Conservation (phyloP, 1,140 invertebrate species). For the Vollenhovia emeryi region DNA sequence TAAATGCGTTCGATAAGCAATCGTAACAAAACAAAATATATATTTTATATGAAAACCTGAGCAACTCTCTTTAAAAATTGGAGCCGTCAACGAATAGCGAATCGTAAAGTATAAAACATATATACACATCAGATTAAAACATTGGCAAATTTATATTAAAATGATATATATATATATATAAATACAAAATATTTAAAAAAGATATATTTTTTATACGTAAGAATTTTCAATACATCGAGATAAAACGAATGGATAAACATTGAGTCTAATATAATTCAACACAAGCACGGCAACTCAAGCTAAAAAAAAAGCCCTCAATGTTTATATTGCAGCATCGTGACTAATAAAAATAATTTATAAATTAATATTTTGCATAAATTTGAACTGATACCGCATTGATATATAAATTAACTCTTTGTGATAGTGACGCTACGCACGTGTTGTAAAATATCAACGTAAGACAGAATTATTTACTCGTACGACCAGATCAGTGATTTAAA, state of each 20-base stretch:
- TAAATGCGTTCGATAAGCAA: constrained; percentile 5
- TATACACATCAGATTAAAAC: background rate
- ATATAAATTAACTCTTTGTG: background rate
- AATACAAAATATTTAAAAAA: constrained; percentile 45
- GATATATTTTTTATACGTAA: background rate
- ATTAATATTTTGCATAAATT: constrained; percentile 1
- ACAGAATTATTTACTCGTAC: constrained; percentile 32
- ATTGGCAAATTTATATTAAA: constrained; percentile 40
- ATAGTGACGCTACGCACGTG: background rate
- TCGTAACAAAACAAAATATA: constrained; percentile 22
- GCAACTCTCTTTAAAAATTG: constrained; percentile 18
- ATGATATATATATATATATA: constrained; percentile 28
- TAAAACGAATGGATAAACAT: background rate
- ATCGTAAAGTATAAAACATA: constrained; percentile 17
- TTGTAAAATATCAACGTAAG: constrained; percentile 36
- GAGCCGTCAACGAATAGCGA: background rate
- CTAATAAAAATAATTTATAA: constrained; percentile 30
- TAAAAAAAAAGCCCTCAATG: constrained; percentile 5
- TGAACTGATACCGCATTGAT: background rate
- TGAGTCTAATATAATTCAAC: constrained; percentile 15
- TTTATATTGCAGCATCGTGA: background rate
- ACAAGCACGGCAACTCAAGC: constrained; percentile 5
- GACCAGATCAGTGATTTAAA: constrained; percentile 16
- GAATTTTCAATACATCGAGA: constrained; percentile 17
- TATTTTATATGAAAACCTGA: constrained; percentile 24